Evolutionary conservation across 2,797 vertebrate genomes (phyloP), one percentile per base, ranked within the genome.

Genomic region (Crenichthys baileyi): DNA sequence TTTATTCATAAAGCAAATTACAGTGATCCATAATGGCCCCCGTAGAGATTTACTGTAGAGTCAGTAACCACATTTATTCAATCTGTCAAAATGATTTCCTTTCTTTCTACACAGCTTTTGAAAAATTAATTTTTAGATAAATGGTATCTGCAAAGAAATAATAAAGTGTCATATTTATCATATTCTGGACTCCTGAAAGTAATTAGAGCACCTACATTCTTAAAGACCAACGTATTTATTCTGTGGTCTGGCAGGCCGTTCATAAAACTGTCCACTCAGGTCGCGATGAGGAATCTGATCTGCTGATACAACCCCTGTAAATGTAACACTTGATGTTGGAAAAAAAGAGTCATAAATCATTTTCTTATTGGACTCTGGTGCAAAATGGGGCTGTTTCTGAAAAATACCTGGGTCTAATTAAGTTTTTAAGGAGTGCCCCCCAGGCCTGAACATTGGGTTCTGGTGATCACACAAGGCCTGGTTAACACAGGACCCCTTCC

Each of bases 371-470:
- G 83, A 86, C 88, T 79, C 82, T 29, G 63, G 76, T 92, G 80
- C 71, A 93, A 90, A 90, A 87, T 76, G 79, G 76, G 68, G 72
- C 75, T 29, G 50, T 86, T 85, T 90, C 89, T 80, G 36, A 39
- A 79, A 88, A 85, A 89, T 91, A 88, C 94, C 93, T 95, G 95
- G 90, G 90, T 94, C 93, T 94, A 92, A 95, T 96, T 95, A 95
- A 90, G 89, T 85, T 90, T 70, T 90, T 92, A 83, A 86, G 82
- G 77, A 90, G 83, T 5, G 77, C 83, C 87, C 83, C 87, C 81
- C 75, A 4, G 87, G 84, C 83, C 85, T 85, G 89, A 82, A 88
- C 87, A 92, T 86, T 85, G 84, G 86, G 91, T 93, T 26, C 92
- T 93, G 92, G 87, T 91, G 89, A 90, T 93, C 90, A 91, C 86